Evolutionary conservation across 1,140 invertebrate species (phyloP).

Genomic region (Drosophila pectinifera): DNA sequence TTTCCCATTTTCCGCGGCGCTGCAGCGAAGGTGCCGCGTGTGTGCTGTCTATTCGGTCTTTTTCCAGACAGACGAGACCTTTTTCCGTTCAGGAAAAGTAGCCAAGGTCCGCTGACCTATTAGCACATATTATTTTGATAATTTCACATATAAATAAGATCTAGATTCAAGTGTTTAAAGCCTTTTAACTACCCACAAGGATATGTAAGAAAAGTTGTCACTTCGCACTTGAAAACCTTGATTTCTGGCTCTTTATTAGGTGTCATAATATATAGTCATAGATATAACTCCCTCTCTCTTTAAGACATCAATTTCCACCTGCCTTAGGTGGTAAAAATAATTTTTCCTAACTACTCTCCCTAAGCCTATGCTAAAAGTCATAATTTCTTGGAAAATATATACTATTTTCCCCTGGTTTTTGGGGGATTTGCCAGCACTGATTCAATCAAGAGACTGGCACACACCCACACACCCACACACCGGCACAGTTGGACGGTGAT

Average conservation of each 20-base stretch:
- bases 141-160: too few relatives aligned
- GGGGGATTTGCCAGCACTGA: not conserved
- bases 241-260: too few relatives aligned
- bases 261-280: too few relatives aligned
- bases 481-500: conserved; percentile 19
- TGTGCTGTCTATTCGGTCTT: not conserved
- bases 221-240: too few relatives aligned
- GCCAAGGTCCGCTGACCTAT: too few relatives aligned
- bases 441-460: conserved; percentile 51
- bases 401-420: not conserved
- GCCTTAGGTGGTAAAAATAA: too few relatives aligned
- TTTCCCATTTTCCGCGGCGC: conserved; percentile 5
- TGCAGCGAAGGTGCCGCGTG: conserved; percentile 22
- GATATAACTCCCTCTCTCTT: too few relatives aligned
- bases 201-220: not conserved
- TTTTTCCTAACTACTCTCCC: too few relatives aligned
- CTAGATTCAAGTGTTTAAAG: not conserved
- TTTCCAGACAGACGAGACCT: not conserved
- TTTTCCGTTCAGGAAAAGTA: not conserved
- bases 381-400: not conserved
- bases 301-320: too few relatives aligned
- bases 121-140: too few relatives aligned
- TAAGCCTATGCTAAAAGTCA: too few relatives aligned
- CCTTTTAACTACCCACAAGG: not conserved
- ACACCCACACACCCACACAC: conserved; percentile 32